phyloP scores from a whole-genome alignment of 2,888 invertebrate species.

The Monoplex corrugatus region DNA sequence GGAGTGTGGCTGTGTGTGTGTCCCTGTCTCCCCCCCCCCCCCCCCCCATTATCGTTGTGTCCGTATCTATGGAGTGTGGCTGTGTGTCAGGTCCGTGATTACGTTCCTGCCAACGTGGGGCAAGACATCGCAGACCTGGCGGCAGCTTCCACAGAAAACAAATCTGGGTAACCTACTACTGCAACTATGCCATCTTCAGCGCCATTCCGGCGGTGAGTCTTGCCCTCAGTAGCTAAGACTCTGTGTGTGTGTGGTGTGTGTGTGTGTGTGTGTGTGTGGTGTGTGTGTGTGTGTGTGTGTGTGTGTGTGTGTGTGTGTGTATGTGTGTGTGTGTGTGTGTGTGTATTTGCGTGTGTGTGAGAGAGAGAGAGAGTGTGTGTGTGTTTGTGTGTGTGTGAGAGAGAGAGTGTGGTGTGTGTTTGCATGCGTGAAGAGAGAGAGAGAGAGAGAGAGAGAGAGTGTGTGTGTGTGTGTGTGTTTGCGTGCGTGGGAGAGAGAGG shows the following conservation, averaged over 20 bases:
- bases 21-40: neutral
- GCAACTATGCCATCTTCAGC: slow-evolving; percentile 72
- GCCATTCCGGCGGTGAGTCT: slow-evolving; percentile 64
- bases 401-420: neutral
- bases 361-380: neutral
- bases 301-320: neutral
- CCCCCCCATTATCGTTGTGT: too few relatives aligned
- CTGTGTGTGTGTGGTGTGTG: neutral
- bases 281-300: neutral
- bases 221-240: neutral
- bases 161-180: slow-evolving; percentile 70
- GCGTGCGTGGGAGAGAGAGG: too few relatives aligned
- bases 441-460: neutral
- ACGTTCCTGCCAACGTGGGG: slow-evolving; percentile 52
- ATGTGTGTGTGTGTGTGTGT: neutral
- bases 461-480: neutral
- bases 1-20: neutral
- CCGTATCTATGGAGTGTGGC: neutral
- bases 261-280: slow-evolving; percentile 4
- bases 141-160: slow-evolving; percentile 44
- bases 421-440: too few relatives aligned
- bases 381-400: too few relatives aligned
- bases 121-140: slow-evolving; percentile 40
- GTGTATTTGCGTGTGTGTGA: too few relatives aligned
- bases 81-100: slow-evolving; percentile 61